Conservation (phyloP, 2,113 vertebrate species). For the Erinaceus europaeus region DNA sequence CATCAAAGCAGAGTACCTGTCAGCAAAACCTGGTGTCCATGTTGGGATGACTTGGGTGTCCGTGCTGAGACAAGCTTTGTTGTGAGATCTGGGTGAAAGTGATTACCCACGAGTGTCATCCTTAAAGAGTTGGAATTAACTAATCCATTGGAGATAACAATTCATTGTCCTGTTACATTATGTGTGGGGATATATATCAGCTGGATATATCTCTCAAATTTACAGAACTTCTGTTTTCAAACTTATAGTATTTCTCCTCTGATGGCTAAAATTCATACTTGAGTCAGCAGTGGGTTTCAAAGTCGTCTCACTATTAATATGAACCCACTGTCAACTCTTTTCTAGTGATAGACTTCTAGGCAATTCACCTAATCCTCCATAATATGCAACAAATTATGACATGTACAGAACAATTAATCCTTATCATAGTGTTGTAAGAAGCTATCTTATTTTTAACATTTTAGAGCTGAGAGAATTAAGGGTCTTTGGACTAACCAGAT, state of each 20-base stretch:
- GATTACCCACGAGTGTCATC: not conserved
- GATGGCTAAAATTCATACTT: not conserved
- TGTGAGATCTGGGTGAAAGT: not conserved
- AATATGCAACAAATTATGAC: not conserved
- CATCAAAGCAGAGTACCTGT: not conserved
- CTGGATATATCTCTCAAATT: not conserved
- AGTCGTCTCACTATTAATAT: not conserved
- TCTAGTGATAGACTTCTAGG: not conserved
- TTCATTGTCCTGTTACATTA: not conserved
- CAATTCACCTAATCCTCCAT: not conserved
- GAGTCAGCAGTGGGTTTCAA: not conserved
- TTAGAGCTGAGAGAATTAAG: not conserved
- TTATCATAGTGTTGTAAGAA: not conserved
- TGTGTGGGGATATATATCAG: not conserved
- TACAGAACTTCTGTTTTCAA: not conserved
- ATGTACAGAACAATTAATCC: not conserved
- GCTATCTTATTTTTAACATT: not conserved
- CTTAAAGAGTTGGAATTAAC: not conserved
- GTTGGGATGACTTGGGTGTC: not conserved
- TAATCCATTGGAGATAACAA: not conserved
- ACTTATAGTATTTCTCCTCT: too few species aligned
- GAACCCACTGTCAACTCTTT: not conserved
- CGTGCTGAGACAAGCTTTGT: not conserved
- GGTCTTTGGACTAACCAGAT: not conserved
- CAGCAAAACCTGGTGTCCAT: not conserved